Base-by-base conservation (phyloP, 2,113 vertebrate species). In the Andinoacara biseriatus region DNA sequence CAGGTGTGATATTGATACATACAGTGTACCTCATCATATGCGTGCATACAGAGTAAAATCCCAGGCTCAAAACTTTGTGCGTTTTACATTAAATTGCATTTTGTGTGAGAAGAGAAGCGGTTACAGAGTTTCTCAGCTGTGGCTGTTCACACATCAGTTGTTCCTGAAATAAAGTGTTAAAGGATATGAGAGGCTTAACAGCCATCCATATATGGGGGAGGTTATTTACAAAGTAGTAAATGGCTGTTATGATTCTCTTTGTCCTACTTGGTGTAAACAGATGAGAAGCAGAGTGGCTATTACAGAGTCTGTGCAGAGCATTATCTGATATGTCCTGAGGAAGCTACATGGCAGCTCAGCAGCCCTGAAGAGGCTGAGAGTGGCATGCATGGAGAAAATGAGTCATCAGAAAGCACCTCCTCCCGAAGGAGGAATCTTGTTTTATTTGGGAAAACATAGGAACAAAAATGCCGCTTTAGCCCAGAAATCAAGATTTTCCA, bases 381-480 rank as follows among this genome's bases (percentile, higher is more conserved):
- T 26, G 74, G 89, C 78, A 78, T 77, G 67, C 46, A 72, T 24
- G 90, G 94, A 94, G 85, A 92, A 87, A 84, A 76, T 93, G 92
- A 96, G 90, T 95, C 94, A 96, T 87, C 69, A 69, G 40, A 72
- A 91, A 85, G 31, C 31, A 31, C 35, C 78, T n/a, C 8, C 72
- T 77, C 43, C 20, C 31, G 14, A 20, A 52, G 29, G 58, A 85
- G 76, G n/a, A 5, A 72, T 60, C 18, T 79, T 24, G n/a, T 10
- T 61, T 10, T 69, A 24, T 58, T 31, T 31, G 22, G 3, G 20
- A 14, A 54, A 74, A 80, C 43, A 52, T 52, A 62, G 24, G 5
- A 22, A 40, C 33, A 43, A 17, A 38, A 17, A 14, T 33, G 26
- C 10, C 62, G 22, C 57, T 22, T 5, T 15, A 24, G 9, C 2